A percentile compares a stretch with the other conserved stretches of the same genome.
Evolutionary conservation across 1,140 invertebrate genomes (phyloP).

Genomic region (Pentalonia nigronervosa): DNA sequence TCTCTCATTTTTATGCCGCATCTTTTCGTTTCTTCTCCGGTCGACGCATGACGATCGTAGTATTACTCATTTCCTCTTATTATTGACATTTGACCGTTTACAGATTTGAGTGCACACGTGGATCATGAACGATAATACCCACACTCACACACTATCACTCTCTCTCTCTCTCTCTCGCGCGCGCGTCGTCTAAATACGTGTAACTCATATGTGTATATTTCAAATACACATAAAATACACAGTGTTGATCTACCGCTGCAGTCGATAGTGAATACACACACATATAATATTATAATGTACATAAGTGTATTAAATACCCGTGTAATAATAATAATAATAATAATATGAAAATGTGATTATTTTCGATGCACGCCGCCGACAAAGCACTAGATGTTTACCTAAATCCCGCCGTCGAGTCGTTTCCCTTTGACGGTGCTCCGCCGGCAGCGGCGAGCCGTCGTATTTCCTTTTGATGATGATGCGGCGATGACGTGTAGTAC

Average conservation of each 20-base stretch:
- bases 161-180: too few species aligned
- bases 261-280: neutral
- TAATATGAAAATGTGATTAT: constrained; percentile 10
- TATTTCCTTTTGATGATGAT: constrained; percentile 9
- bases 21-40: neutral
- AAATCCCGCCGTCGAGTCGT: neutral
- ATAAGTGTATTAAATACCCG: neutral
- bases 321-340: neutral
- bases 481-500: neutral
- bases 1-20: neutral
- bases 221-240: neutral
- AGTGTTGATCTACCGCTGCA: neutral
- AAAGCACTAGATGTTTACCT: constrained; percentile 19
- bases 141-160: neutral
- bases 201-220: neutral
- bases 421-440: neutral
- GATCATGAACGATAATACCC: neutral
- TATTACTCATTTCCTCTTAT: neutral
- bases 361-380: neutral
- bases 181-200: neutral
- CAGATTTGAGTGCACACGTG: neutral
- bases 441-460: neutral
- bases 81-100: constrained; percentile 5
- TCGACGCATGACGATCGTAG: neutral
- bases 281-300: neutral